phyloP scores from a whole-genome alignment of 2,888 invertebrate genomes.

The Sclerodermus sp. region DNA sequence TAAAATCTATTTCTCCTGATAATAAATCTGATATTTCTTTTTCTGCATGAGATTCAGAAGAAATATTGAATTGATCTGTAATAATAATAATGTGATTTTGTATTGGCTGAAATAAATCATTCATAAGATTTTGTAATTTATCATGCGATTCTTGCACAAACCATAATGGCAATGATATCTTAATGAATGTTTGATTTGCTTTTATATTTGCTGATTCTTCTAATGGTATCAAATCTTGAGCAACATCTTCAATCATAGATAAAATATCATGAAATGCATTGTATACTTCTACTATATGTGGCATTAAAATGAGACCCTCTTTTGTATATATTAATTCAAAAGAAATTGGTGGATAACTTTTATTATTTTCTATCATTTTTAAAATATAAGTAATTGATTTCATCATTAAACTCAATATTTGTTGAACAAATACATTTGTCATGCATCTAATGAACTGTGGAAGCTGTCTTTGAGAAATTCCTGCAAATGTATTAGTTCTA shows the following conservation, averaged over 20 bases:
- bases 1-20: conserved; percentile 25
- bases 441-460: conserved; percentile 53
- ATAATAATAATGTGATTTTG: conserved; percentile 29
- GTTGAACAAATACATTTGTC: conserved; percentile 61
- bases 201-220: conserved; percentile 59
- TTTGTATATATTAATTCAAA: conserved; percentile 63
- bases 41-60: conserved; percentile 27
- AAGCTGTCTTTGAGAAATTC: conserved; percentile 42
- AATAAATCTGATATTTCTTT: conserved; percentile 21
- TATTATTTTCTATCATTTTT: conserved; percentile 60
- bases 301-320: conserved; percentile 60
- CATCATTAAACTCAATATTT: conserved; percentile 70
- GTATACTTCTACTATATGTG: conserved; percentile 64
- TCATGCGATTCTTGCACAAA: conserved; percentile 48
- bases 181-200: conserved; percentile 60
- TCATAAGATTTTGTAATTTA: conserved; percentile 31
- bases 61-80: conserved; percentile 33
- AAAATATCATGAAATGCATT: conserved; percentile 64
- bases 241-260: conserved; percentile 62
- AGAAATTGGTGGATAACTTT: conserved; percentile 66
- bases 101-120: conserved; percentile 32
- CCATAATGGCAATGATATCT: conserved; percentile 65
- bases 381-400: conserved; percentile 68
- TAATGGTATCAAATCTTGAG: conserved; percentile 65
- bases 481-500: conserved; percentile 26